These are phyloP conservation scores for Falco rusticolus DNA, from an alignment of 2,797 vertebrate species.

Conservation along the genomic window DNA sequence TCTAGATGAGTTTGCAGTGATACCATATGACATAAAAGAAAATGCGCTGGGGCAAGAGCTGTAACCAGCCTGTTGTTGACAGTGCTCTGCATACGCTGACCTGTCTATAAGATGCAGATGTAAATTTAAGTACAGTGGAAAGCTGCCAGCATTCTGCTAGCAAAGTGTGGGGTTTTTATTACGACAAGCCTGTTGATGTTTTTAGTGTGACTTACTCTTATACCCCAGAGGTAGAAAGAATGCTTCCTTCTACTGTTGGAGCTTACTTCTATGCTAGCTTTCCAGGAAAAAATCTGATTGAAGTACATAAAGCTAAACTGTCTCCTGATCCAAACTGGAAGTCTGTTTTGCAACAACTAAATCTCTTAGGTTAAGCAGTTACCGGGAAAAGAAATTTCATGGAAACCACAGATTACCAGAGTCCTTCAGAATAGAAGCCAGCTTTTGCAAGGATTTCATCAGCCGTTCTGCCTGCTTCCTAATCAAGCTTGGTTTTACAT, in stretches of 20 bases:
- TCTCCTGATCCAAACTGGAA: not conserved
- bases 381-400: not conserved
- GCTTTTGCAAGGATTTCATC: not conserved
- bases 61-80: rapidly evolving
- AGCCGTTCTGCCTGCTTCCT: not conserved
- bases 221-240: not conserved
- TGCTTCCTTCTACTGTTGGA: not conserved
- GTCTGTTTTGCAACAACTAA: not conserved
- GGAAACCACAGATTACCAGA: not conserved
- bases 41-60: not conserved
- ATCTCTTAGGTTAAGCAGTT: not conserved
- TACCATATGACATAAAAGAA: not conserved
- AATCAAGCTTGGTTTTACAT: not conserved
- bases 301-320: not conserved
- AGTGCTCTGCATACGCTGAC: not conserved
- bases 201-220: not conserved
- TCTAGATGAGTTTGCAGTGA: not conserved
- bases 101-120: rapidly evolving
- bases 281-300: not conserved
- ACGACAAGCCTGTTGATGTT: not conserved
- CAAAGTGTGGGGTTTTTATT: not conserved
- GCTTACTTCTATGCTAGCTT: not conserved
- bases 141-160: not conserved
- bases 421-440: not conserved
- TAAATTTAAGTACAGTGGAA: rapidly evolving